phyloP scores from a whole-genome alignment of 2,113 vertebrate species.

The Macaca nemestrina region DNA sequence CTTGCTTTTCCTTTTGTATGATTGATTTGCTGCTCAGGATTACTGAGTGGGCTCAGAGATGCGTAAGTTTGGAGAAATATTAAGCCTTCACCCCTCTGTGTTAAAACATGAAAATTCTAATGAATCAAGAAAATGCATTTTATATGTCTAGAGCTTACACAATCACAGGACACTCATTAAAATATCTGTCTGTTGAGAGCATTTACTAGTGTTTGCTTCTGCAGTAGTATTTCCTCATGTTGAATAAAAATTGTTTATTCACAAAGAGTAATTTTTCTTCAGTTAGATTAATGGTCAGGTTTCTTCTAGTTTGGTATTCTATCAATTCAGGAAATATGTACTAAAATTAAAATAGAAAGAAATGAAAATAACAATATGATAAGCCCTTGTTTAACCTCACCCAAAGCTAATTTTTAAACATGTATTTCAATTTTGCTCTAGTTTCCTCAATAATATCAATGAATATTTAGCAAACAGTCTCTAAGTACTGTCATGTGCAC shows the following conservation, averaged over 20 bases:
- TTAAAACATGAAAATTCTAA: slow-evolving; percentile 23
- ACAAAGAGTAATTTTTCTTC: background rate
- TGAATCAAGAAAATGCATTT: background rate
- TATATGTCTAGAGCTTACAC: background rate
- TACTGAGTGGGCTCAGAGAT: background rate
- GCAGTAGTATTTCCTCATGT: background rate
- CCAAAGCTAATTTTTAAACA: background rate
- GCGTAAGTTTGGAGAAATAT: slow-evolving; percentile 34
- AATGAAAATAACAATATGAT: background rate
- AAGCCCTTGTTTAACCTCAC: background rate
- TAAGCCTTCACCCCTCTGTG: background rate
- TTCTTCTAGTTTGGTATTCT: background rate
- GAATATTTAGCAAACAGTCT: background rate
- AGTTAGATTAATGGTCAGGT: background rate
- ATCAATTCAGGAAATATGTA: background rate
- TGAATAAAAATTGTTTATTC: background rate
- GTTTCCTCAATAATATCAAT: background rate
- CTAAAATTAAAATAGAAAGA: background rate
- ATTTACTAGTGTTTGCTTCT: background rate
- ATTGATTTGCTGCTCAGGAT: slow-evolving; percentile 52
- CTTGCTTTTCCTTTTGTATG: slow-evolving; percentile 47
- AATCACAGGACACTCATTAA: background rate
- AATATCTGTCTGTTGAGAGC: background rate
- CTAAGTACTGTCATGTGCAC: background rate
- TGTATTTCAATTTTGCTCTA: background rate